Percentiles rank a stretch among this genome's conserved stretches.
phyloP scores from a whole-genome alignment of 2,888 invertebrate genomes.

The Drosophila lutescens region DNA sequence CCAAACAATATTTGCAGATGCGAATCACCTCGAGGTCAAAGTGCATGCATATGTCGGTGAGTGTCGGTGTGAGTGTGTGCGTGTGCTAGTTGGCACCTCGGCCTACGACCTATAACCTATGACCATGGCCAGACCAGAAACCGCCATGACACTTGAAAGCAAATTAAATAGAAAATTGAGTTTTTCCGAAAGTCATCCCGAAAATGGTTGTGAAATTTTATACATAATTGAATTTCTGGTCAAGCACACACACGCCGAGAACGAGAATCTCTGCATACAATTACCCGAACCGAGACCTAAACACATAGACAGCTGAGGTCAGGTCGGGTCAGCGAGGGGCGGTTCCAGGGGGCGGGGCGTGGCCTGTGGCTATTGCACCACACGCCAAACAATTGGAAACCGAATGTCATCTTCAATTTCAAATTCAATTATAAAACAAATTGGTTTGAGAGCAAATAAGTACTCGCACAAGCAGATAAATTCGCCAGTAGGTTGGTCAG shows the following conservation, averaged over 20 bases:
- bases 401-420: constrained; percentile 83
- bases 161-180: constrained; percentile 78
- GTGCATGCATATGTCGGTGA: constrained; percentile 41
- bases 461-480: constrained; percentile 35
- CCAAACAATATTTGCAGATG: constrained; percentile 57
- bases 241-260: constrained; percentile 32
- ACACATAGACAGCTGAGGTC: constrained; percentile 61
- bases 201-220: constrained; percentile 79
- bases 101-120: constrained; percentile 19
- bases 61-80: not conserved
- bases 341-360: constrained; percentile 29
- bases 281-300: constrained; percentile 62
- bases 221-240: constrained; percentile 81
- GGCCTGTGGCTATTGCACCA: constrained; percentile 68
- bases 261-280: constrained; percentile 65
- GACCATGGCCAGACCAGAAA: constrained; percentile 48
- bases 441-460: constrained; percentile 78
- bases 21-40: constrained; percentile 63
- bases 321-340: constrained; percentile 45
- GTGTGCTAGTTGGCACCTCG: constrained; percentile 20
- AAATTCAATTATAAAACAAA: constrained; percentile 83
- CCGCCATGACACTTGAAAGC: constrained; percentile 66
- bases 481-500: constrained; percentile 5
- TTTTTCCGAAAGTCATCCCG: constrained; percentile 61
- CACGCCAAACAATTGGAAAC: constrained; percentile 77